phyloP scores from a whole-genome alignment of 2,113 vertebrate genomes.

The Spea bombifrons region DNA sequence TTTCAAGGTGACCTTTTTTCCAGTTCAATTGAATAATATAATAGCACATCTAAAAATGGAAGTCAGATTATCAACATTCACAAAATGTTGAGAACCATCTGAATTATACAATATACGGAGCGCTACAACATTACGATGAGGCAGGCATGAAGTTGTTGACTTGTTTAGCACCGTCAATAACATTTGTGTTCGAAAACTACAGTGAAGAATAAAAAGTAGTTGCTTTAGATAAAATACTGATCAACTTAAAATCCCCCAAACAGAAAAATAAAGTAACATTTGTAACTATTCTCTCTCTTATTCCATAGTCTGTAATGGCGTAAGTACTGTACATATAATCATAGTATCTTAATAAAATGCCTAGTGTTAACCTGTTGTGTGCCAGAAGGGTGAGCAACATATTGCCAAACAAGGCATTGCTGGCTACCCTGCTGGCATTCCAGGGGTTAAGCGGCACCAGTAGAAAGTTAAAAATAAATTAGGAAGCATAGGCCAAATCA shows the following conservation, averaged over 20 bases:
- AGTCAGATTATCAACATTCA: conserved; percentile 93
- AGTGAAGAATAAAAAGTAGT: conserved; percentile 88
- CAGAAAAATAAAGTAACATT: conserved; percentile 71
- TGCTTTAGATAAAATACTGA: conserved; percentile 79
- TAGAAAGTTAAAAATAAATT: conserved; percentile 89
- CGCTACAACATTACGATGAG: conserved; percentile 93
- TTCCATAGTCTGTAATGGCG: conserved; percentile 68
- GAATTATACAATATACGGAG: conserved; percentile 83
- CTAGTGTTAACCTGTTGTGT: conserved; percentile 69
- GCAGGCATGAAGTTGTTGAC: conserved; percentile 89
- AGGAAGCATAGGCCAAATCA: conserved; percentile 92
- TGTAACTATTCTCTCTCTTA: conserved; percentile 67
- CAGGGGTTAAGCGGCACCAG: conserved; percentile 73
- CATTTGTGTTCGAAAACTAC: conserved; percentile 89
- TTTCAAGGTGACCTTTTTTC: conserved; percentile 84
- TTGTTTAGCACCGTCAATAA: conserved; percentile 95
- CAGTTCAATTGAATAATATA: conserved; percentile 87
- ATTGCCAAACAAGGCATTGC: background rate
- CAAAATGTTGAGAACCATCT: conserved; percentile 92
- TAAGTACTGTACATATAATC: conserved; percentile 79
- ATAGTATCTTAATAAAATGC: conserved; percentile 77
- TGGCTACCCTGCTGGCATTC: background rate
- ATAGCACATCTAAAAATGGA: conserved; percentile 91
- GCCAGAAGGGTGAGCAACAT: background rate
- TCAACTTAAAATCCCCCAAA: conserved; percentile 78